These are phyloP conservation scores for Glomeris marginata DNA, from an alignment of 2,888 invertebrate species.

Conservation along the genomic window DNA sequence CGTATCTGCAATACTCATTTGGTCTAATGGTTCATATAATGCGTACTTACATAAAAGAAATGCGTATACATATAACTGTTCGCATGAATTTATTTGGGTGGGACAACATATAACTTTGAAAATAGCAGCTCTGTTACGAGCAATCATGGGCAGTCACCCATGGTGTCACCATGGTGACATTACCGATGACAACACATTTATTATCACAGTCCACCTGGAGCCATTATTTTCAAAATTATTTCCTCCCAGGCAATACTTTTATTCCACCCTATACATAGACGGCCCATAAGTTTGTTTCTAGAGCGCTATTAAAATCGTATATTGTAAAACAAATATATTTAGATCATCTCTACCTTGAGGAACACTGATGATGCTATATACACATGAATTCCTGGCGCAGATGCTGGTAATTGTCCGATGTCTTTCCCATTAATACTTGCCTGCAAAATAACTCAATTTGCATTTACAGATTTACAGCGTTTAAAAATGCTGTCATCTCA, in stretches of 20 bases:
- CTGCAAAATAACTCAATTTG: conserved; percentile 10
- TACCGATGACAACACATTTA: too few relatives aligned
- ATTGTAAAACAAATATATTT: too few relatives aligned
- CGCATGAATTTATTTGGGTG: not conserved
- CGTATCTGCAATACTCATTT: not conserved
- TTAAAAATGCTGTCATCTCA: not conserved
- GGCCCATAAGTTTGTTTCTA: too few relatives aligned
- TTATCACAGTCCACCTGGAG: too few relatives aligned
- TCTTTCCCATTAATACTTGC: conserved; percentile 17
- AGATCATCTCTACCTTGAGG: conserved; percentile 32
- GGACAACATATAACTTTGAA: too few relatives aligned
- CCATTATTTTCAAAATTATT: too few relatives aligned
- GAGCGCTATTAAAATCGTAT: too few relatives aligned
- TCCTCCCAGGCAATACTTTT: too few relatives aligned
- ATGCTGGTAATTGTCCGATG: conserved; percentile 42
- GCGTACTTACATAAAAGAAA: conserved; percentile 27
- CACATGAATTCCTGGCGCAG: conserved; percentile 45
- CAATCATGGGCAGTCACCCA: too few relatives aligned
- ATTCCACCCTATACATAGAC: too few relatives aligned
- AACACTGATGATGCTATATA: conserved; percentile 63
- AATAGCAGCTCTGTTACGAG: too few relatives aligned
- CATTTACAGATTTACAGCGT: not conserved
- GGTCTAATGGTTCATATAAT: conserved; percentile 11
- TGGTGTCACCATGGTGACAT: too few relatives aligned
- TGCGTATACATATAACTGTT: conserved; percentile 29